A percentile compares a stretch with the other conserved stretches of the same genome.
phyloP scores from a whole-genome alignment of 2,113 vertebrate genomes.

The Apodemus speciosus region DNA sequence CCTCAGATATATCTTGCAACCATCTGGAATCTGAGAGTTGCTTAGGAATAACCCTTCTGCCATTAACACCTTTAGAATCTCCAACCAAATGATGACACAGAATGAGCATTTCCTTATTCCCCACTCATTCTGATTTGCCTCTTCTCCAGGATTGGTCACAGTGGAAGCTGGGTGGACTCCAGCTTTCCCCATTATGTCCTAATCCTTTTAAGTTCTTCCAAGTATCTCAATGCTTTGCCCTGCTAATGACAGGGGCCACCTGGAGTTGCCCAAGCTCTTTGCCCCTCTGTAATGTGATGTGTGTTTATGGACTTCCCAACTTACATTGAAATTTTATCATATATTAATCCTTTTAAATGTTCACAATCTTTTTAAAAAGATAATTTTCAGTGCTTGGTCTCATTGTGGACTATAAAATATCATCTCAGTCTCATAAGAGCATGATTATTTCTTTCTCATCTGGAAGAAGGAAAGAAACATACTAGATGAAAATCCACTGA shows the following conservation, averaged over 20 bases:
- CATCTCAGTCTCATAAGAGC: not conserved
- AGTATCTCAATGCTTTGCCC: not conserved
- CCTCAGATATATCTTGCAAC: not conserved
- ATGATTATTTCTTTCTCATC: not conserved
- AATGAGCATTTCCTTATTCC: not conserved
- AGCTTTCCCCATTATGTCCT: not conserved
- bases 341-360: not conserved
- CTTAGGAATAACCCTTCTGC: not conserved
- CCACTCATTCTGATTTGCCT: no score
- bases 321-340: not conserved
- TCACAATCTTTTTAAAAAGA: not conserved
- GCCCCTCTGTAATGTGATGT: not conserved
- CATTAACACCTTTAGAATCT: not conserved
- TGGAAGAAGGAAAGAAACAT: not conserved
- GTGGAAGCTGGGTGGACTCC: not conserved
- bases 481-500: not conserved
- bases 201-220: not conserved
- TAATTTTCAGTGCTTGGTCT: not conserved
- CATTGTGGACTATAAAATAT: not conserved
- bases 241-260: not conserved
- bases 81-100: fast-evolving
- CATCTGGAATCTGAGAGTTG: not conserved
- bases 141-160: not conserved
- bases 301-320: not conserved
- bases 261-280: not conserved